Percentiles rank a stretch among this genome's conserved stretches.
Evolutionary conservation across 2,113 vertebrate species (phyloP).

Genomic region (Benthochromis sp.): DNA sequence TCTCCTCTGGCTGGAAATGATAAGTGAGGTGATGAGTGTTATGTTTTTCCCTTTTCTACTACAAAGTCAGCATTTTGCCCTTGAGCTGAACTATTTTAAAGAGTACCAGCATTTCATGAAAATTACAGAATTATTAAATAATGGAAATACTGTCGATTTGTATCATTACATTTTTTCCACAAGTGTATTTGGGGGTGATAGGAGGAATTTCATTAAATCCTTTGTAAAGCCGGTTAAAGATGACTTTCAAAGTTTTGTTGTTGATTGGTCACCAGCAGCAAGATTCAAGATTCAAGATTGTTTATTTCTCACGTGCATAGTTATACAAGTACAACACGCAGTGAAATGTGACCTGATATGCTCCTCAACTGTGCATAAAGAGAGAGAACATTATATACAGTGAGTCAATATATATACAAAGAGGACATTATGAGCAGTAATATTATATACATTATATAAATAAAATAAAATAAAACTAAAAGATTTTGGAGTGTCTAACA

Average conservation of each 20-base stretch:
- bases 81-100: not conserved
- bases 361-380: not conserved
- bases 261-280: not conserved
- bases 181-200: not conserved
- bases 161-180: not conserved
- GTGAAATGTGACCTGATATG: not conserved
- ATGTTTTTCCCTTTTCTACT: not conserved
- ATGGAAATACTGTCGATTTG: not conserved
- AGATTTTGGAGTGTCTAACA: not conserved
- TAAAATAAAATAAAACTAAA: fast-evolving
- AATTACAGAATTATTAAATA: not conserved
- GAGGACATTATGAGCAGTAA: not conserved
- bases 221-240: fast-evolving
- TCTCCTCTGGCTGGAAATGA: not conserved
- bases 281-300: not conserved
- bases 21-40: not conserved
- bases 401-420: not conserved
- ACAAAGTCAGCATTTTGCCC: not conserved
- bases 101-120: not conserved
- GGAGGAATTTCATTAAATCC: not conserved
- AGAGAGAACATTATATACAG: not conserved
- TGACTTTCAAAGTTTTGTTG: not conserved
- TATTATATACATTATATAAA: not conserved
- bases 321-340: not conserved
- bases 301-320: not conserved